Evolutionary conservation across 2,797 vertebrate species (phyloP).

Genomic region (Siniperca undulata): DNA sequence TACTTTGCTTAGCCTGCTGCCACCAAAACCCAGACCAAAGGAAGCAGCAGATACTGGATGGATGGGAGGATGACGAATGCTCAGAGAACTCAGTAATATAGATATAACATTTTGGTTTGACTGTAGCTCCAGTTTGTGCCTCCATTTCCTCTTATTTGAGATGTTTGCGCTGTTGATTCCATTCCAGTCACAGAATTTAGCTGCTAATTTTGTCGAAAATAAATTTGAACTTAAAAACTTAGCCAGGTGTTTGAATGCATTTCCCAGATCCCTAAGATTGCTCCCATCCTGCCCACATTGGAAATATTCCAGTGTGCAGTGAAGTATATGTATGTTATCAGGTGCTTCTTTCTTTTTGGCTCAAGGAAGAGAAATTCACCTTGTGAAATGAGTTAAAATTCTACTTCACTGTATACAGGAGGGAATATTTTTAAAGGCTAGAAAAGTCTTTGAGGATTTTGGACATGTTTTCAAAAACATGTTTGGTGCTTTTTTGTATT

Average conservation of each 20-base stretch:
- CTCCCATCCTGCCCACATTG: neutral
- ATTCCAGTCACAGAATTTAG: neutral
- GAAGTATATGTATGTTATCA: neutral
- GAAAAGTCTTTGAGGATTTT: slow-evolving; percentile 44
- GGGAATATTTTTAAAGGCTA: slow-evolving; percentile 11
- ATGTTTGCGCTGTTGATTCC: neutral
- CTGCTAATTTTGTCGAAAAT: neutral
- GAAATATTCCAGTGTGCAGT: neutral
- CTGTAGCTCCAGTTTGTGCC: neutral
- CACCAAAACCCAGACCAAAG: neutral
- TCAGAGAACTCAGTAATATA: neutral
- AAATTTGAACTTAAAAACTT: neutral
- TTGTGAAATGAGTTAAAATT: neutral
- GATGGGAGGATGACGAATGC: too few relatives aligned
- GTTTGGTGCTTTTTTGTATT: slow-evolving; percentile 11
- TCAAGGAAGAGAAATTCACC: neutral
- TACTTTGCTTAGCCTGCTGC: neutral
- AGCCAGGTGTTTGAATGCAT: neutral
- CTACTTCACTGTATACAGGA: neutral
- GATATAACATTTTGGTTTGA: neutral
- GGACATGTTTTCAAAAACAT: slow-evolving; percentile 38
- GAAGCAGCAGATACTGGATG: neutral
- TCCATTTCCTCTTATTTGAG: neutral
- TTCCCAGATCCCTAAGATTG: neutral
- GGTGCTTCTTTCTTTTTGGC: slow-evolving; percentile 9